phyloP scores from a whole-genome alignment of 1,140 invertebrate species.

The Bombyx mandarina region DNA sequence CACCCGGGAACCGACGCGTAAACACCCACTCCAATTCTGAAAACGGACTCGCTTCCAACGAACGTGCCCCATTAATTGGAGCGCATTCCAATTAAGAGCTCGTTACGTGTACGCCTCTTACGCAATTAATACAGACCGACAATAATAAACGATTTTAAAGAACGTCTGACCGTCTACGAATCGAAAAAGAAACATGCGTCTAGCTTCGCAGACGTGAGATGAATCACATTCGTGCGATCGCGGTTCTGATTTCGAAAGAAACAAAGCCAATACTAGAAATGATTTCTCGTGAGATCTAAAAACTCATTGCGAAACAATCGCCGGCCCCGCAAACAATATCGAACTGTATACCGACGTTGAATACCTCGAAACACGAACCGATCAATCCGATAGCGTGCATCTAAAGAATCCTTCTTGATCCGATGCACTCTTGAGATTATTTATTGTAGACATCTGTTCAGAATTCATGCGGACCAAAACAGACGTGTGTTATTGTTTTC shows the following conservation, averaged over 20 bases:
- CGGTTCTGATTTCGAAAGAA: too few species aligned
- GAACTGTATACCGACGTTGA: conserved; percentile 2
- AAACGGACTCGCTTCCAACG: conserved; percentile 27
- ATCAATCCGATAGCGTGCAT: conserved; percentile 7
- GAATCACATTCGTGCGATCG: too few species aligned
- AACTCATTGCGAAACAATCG: conserved; percentile 21
- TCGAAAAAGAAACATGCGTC: too few species aligned
- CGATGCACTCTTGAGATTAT: conserved; percentile 15
- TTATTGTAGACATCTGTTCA: conserved; percentile 18
- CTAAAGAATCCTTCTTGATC: background rate
- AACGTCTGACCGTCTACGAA: too few species aligned
- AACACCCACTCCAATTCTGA: conserved; percentile 45
- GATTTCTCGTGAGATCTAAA: too few species aligned
- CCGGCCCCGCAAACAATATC: too few species aligned
- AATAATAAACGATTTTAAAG: too few species aligned
- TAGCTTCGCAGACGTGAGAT: too few species aligned
- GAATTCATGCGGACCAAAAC: conserved; percentile 20
- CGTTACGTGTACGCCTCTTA: conserved; percentile 51
- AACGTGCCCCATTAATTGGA: conserved; percentile 51
- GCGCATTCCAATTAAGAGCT: conserved; percentile 63
- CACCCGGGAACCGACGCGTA: conserved; percentile 51
- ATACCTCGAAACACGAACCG: conserved; percentile 6
- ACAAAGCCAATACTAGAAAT: too few species aligned
- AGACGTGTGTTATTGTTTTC: conserved; percentile 30
- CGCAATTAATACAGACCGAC: conserved; percentile 42